Evolutionary conservation across 1,140 invertebrate genomes (phyloP), one percentile per base, ranked within the genome.

Genomic region (Brachystomella parvula): DNA sequence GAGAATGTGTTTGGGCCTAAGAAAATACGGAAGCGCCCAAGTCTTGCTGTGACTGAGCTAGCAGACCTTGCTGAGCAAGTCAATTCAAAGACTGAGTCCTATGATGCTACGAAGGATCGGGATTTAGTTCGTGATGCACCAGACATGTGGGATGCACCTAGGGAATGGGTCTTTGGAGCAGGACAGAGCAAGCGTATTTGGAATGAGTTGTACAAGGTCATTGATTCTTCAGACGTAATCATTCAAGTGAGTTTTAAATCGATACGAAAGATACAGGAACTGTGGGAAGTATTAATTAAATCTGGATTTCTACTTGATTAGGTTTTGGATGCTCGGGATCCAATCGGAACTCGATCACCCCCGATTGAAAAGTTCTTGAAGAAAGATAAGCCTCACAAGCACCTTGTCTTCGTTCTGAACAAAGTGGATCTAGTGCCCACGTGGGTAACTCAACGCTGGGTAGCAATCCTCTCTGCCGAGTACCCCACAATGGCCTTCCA

Each of bases 181-280:
- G 97, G 96, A 2, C 92, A 96, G 77, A 98, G 94, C 74, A 96
- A 86, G 81, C 83, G 97, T 73, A 96, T 99, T 75, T 99, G 97
- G 96, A 96, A 96, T 82, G 97, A 99, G 79, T 78, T 99, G 6
- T 98, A 99, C 77, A 99, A 99, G 85, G 95, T 98, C 12, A 89
- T 99, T 57, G 97, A 99, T 79, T 98, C 96, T 9, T 96, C 95
- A 1, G 96, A 99, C 84, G 94, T 99, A 6, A 77, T 99, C 28
- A 79, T 98, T 19, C 92, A 98, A 83, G 84, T 87, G 66, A 30
- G 53, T 32, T 30, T 29, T 26, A 57, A 35, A 17, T 49, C 21
- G 30, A n/a, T n/a, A n/a, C n/a, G n/a, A n/a, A n/a, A n/a, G n/a
- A 24, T 9, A 59, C 58, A 0, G 3, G n/a, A 39, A 39, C 21